Evolutionary conservation across 1,140 invertebrate species (phyloP), one percentile per base, ranked within the genome.

Genomic region (Habropoda laboriosa): DNA sequence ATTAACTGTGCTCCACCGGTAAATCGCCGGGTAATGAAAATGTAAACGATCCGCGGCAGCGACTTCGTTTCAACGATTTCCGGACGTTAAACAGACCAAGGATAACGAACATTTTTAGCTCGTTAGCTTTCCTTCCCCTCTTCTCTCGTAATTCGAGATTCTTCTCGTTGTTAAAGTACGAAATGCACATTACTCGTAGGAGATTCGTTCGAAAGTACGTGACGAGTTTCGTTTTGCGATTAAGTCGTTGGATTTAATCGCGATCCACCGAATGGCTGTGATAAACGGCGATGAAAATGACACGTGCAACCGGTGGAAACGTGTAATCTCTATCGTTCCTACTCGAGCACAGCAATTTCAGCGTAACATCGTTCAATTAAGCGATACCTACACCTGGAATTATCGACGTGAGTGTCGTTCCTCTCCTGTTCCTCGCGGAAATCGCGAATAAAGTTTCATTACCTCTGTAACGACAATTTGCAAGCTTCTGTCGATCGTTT

Each of bases 21-120:
- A 60, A 38, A 58, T 70, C 6, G 27, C 30, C 12, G 12, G 27
- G 24, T 66, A 75, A 66, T 55, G 64, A 40, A 45, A 58, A 47
- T 27, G 16, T 64, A 55, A 12, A 55, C 12, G 32, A 27, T 55
- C 27, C 3, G 3, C 8, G 8, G 6, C 35, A n/a, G 7, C 13
- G n/a, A 53, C 7, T 8, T 24, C 24, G 10, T 53, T 40, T 18
- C 3, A 16, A 16, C 8, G 6, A 57, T 38, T 49, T 58, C 63
- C 27, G 16, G 3, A 18, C 8, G 10, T 40, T 12, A 77, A 77
- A 77, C 64, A 77, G 74, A 77, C 74, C 74, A 77, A 68, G 16
- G 63, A 77, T 57, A 55, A 67, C n/a, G 63, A 30, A 42, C 27
- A n/a, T 16, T 40, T 47, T 30, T 42, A 16, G 16, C 6, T 45